phyloP scores from a whole-genome alignment of 30 jellyfish, hydroid and myxozoan genomes.

The Morbakka virulenta region DNA sequence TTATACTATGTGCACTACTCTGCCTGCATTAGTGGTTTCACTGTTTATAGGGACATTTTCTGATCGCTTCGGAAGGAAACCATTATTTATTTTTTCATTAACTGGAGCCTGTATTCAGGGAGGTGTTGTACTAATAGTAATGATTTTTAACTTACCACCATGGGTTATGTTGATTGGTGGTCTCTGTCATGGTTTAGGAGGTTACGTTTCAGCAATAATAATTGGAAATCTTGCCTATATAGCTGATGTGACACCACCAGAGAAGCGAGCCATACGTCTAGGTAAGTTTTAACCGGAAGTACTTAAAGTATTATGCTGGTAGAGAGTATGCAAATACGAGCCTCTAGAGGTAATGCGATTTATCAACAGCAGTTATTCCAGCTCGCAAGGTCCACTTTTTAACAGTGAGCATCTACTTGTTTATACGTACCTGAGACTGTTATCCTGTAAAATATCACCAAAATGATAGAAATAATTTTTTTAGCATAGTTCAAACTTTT shows the following conservation, averaged over 20 bases:
- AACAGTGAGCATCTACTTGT: too few species aligned
- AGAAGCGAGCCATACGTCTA: conserved; percentile 55
- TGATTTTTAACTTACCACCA: conserved; percentile 56
- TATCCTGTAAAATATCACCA: too few species aligned
- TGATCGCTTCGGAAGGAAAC: conserved; percentile 81
- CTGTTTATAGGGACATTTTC: conserved; percentile 68
- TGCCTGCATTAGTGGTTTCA: conserved; percentile 60
- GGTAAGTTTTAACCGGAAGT: too few species aligned
- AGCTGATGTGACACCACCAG: conserved; percentile 74
- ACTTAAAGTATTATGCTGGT: too few species aligned
- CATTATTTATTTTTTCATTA: conserved; percentile 21
- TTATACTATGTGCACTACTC: conserved; percentile 16
- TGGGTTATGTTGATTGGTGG: conserved; percentile 41
- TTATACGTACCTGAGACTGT: too few species aligned
- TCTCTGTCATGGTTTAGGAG: conserved; percentile 73
- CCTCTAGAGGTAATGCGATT: too few species aligned
- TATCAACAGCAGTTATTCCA: too few species aligned
- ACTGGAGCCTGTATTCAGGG: conserved; percentile 49
- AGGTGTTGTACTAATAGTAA: conserved; percentile 19
- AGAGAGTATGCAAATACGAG: too few species aligned
- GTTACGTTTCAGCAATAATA: conserved; percentile 46
- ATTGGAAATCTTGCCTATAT: conserved; percentile 59
- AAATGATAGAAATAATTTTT: too few species aligned
- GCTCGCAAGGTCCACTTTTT: too few species aligned
- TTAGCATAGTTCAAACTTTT: too few species aligned